These are phyloP conservation scores for Chrysolina haemoptera DNA, from an alignment of 2,888 invertebrate genomes.

Conservation along the genomic window DNA sequence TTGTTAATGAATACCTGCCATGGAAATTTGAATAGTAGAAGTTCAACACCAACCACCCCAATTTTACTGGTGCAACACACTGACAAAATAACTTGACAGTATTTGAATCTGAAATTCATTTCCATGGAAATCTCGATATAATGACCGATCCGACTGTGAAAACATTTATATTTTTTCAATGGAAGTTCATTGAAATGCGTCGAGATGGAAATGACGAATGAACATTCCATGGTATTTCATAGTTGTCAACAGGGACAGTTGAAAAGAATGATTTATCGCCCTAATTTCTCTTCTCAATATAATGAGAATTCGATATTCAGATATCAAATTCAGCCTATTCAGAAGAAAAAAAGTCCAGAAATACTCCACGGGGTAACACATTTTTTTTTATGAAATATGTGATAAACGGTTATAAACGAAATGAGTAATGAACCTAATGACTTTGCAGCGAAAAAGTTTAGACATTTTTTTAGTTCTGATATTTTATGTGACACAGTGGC, in stretches of 20 bases:
- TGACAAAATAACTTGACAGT: neutral
- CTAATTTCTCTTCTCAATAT: neutral
- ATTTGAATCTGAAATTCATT: conserved; percentile 13
- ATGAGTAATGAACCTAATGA: neutral
- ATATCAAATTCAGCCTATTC: conserved; percentile 12
- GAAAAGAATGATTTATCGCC: conserved; percentile 18
- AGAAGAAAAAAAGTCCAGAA: neutral
- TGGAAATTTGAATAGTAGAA: neutral
- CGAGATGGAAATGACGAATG: conserved; percentile 23
- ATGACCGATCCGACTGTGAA: conserved; percentile 16
- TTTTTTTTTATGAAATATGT: neutral
- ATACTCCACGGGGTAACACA: neutral
- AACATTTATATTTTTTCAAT: conserved; percentile 18
- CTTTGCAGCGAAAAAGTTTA: too few relatives aligned
- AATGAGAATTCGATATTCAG: conserved; percentile 18
- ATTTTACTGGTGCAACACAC: neutral
- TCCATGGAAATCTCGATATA: conserved; percentile 16
- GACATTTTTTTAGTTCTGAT: too few relatives aligned
- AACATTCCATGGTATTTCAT: conserved; percentile 21
- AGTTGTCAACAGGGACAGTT: conserved; percentile 6
- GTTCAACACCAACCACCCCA: neutral
- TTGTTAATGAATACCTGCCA: too few relatives aligned
- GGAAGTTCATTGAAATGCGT: conserved; percentile 11
- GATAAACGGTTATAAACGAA: neutral
- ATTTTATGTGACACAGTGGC: too few relatives aligned